Evolutionary conservation across 2,113 vertebrate genomes (phyloP).

Genomic region (Delphinus delphis): DNA sequence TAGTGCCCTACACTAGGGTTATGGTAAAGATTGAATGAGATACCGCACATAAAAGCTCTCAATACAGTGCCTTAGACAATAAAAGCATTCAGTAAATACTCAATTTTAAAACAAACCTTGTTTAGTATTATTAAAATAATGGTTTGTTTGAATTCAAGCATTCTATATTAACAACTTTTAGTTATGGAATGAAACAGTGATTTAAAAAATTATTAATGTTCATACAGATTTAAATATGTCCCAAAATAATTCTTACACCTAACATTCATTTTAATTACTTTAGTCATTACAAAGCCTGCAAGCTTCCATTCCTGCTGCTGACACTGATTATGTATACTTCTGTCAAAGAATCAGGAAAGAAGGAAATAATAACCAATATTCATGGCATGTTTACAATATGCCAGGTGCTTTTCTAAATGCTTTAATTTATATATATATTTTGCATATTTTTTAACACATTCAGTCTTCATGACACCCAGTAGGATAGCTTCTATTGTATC

Average conservation of each 20-base stretch:
- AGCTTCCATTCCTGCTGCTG: background rate
- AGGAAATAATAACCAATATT: slow-evolving; percentile 6
- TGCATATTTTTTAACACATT: background rate
- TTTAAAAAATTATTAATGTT: slow-evolving; percentile 19
- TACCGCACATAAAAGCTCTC: background rate
- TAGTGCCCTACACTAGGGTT: background rate
- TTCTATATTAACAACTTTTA: background rate
- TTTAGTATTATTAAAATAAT: slow-evolving; percentile 10
- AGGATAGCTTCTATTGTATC: background rate
- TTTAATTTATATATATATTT: background rate
- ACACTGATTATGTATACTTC: background rate
- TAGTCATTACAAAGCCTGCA: slow-evolving; percentile 19
- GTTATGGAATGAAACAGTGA: background rate
- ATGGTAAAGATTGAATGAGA: background rate
- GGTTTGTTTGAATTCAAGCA: slow-evolving; percentile 21
- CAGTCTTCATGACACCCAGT: background rate
- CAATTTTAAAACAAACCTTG: slow-evolving; percentile 31
- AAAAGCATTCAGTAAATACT: slow-evolving; percentile 22
- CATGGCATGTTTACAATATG: background rate
- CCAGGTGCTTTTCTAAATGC: slow-evolving; percentile 16
- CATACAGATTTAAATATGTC: slow-evolving; percentile 4
- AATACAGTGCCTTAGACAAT: background rate
- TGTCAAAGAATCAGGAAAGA: slow-evolving; percentile 12
- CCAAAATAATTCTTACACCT: background rate
- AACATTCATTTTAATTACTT: background rate